Percentiles rank a stretch among this genome's conserved stretches.
phyloP scores from a whole-genome alignment of 2,113 vertebrate species.

The Hippocampus mohnikei region DNA sequence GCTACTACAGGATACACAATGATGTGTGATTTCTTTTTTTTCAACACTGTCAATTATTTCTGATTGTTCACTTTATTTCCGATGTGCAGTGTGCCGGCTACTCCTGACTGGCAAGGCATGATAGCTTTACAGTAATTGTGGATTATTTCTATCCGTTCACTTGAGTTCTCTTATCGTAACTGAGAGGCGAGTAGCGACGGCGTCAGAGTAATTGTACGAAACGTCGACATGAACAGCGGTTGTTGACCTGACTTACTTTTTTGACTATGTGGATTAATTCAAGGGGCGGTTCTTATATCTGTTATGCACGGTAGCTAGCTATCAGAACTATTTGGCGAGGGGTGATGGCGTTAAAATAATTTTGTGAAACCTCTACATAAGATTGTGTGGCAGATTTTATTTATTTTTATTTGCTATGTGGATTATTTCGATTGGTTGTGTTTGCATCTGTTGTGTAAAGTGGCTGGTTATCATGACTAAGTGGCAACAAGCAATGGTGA shows the following conservation, averaged over 20 bases:
- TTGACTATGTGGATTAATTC: too few relatives aligned
- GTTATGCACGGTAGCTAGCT: too few relatives aligned
- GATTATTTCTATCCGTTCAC: not conserved
- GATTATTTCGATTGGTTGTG: not conserved
- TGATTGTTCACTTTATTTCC: not conserved
- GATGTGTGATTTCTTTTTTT: too few relatives aligned
- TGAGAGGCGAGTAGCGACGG: too few relatives aligned
- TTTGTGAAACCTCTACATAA: not conserved
- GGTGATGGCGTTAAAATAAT: too few relatives aligned
- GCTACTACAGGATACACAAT: too few relatives aligned
- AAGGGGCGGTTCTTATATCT: too few relatives aligned
- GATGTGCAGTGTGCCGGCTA: not conserved
- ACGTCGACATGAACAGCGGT: too few relatives aligned
- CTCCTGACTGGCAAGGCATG: not conserved
- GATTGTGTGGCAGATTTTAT: not conserved
- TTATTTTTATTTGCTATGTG: not conserved
- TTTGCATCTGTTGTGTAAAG: not conserved
- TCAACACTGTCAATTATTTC: not conserved
- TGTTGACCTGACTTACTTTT: too few relatives aligned
- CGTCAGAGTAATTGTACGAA: too few relatives aligned
- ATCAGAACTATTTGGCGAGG: too few relatives aligned
- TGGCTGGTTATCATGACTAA: not conserved
- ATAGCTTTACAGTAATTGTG: not conserved
- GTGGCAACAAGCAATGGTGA: not conserved
- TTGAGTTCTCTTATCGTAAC: not conserved